These are phyloP conservation scores for Paedocypris micromegethes DNA, from an alignment of 2,797 vertebrate species.

Conservation along the genomic window DNA sequence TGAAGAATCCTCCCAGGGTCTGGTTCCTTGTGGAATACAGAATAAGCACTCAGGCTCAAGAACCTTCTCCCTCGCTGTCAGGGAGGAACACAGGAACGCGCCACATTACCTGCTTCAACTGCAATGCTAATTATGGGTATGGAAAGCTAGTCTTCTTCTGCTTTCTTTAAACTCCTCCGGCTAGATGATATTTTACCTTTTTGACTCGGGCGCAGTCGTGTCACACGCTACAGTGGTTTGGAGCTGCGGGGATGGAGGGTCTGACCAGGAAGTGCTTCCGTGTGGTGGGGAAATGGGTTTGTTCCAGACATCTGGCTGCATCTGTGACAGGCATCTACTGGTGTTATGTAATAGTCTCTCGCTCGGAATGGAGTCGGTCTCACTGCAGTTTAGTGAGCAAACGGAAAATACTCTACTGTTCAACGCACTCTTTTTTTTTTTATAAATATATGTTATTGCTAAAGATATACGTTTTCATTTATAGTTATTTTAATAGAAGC, in stretches of 20 bases:
- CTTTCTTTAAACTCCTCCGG: conserved; percentile 17
- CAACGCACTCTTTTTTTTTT: not conserved
- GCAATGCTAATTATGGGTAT: not conserved
- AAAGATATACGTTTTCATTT: no score
- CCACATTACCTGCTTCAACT: not conserved
- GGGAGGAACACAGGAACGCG: not conserved
- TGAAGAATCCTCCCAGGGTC: conserved; percentile 33
- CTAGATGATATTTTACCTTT: conserved; percentile 33
- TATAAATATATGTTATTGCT: no score
- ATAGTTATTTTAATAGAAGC: no score
- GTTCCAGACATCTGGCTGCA: conserved; percentile 4
- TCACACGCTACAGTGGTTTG: not conserved
- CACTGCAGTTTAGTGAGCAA: conserved; percentile 24
- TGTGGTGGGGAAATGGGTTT: conserved; percentile 17
- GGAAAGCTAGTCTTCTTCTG: conserved; percentile 8
- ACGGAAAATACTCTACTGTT: conserved; percentile 17
- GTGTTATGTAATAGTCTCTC: conserved; percentile 31
- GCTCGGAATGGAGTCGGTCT: conserved; percentile 6
- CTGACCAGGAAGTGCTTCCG: conserved; percentile 38
- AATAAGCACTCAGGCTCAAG: conserved; percentile 24
- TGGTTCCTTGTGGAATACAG: conserved; percentile 26
- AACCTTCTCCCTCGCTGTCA: conserved; percentile 3
- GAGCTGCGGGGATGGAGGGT: conserved; percentile 18
- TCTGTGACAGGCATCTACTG: conserved; percentile 16
- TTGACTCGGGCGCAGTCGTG: conserved; percentile 4